Evolutionary conservation across 2,888 invertebrate species (phyloP).

Genomic region (Pseudococcus viburni): DNA sequence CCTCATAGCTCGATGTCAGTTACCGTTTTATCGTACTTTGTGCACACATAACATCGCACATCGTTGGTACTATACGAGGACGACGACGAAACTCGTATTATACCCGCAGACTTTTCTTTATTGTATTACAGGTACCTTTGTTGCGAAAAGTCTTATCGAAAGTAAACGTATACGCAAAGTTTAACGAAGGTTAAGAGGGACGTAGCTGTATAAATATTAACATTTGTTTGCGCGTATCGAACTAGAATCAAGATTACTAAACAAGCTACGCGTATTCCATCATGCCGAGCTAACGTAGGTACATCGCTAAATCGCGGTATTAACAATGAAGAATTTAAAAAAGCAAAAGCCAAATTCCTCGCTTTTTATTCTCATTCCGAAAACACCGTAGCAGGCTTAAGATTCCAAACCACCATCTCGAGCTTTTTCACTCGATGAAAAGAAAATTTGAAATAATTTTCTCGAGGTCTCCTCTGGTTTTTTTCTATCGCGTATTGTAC

Average conservation of each 20-base stretch:
- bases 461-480: background rate
- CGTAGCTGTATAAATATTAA: slow-evolving; percentile 6
- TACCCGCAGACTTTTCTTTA: slow-evolving; percentile 1
- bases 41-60: background rate
- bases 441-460: background rate
- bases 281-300: background rate
- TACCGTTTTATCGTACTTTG: background rate
- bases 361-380: background rate
- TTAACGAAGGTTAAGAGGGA: slow-evolving; percentile 11
- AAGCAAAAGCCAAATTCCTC: background rate
- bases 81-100: background rate
- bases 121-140: slow-evolving; percentile 4
- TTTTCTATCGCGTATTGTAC: background rate
- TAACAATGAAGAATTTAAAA: background rate
- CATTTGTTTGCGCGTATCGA: slow-evolving; percentile 24
- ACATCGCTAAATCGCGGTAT: background rate
- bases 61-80: background rate
- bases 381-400: background rate
- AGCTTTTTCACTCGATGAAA: background rate
- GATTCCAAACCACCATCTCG: background rate
- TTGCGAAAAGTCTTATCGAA: slow-evolving; percentile 29
- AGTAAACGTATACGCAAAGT: slow-evolving; percentile 6
- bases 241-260: slow-evolving; percentile 23
- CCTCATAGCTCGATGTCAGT: background rate
- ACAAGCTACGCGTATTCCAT: background rate